Base-by-base conservation (phyloP, 64 coral and sea anemone genomes). In the Pocillopora damicornis region DNA sequence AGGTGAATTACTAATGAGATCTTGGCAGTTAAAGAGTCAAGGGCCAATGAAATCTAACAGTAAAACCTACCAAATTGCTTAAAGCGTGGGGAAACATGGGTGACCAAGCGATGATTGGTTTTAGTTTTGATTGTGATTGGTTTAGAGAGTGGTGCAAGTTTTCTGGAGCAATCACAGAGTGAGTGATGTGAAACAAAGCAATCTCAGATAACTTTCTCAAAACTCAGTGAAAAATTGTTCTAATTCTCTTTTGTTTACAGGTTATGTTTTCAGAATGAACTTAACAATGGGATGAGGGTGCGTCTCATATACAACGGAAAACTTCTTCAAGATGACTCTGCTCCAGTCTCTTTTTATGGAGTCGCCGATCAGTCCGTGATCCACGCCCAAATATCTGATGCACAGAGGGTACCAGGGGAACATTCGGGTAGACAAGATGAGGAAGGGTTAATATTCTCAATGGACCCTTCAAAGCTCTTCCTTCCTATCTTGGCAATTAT, bases 391-490 rank as follows among this genome's bases (percentile, higher is more conserved):
- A 90, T 97, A 65, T 97, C 94, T 51, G 79, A 81, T 35, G 42
- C 67, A 17, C 51, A 42, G 26, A 25, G 81, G 51, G 65, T 56
- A 12, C 59, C 58, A 15, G 83, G 87, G 13, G 74, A 85, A 45
- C 69, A 67, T 56, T 91, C 76, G 11, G 30, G 59, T 9, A 45
- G 5, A 42, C 87, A 87, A 9, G 63, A 87, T 76, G 88, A 87
- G 14, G 94, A 97, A 61, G 74, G 42, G 2, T 51, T 51, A 87
- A 58, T 91, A 93, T n/a, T 63, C 42, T 51, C 42, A 51, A 51
- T 97, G 63, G 94, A 97, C 63, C 63, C 93, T 22, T 89, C 91
- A 35, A 88, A 88, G 73, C 75, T 97, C 79, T 93, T 97, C 78
- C 59, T 97, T 16, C 94, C 94, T 68, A 37, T 97, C 1, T 25